These are phyloP conservation scores for Gari tellinella DNA, from an alignment of 2,888 invertebrate species.

Conservation along the genomic window DNA sequence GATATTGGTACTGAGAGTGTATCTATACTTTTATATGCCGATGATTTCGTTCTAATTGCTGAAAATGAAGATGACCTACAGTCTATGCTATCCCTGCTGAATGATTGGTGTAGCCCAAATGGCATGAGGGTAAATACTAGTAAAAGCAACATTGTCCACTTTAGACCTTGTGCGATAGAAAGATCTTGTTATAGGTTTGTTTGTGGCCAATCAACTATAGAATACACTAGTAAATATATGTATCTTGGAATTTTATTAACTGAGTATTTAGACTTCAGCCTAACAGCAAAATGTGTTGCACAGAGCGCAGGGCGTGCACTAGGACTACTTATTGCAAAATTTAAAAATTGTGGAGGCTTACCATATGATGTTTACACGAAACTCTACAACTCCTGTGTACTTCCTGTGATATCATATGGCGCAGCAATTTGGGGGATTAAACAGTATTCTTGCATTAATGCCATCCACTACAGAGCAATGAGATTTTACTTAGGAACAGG, in stretches of 20 bases:
- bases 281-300: conserved; percentile 17
- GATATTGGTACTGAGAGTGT: conserved; percentile 9
- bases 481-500: conserved; percentile 28
- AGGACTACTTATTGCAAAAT: conserved; percentile 29
- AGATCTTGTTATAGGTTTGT: conserved; percentile 6
- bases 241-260: conserved; percentile 22
- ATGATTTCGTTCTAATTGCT: conserved; percentile 26
- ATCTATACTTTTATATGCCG: conserved; percentile 30
- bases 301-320: conserved; percentile 30
- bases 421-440: conserved; percentile 31
- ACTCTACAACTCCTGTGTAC: conserved; percentile 24
- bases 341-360: conserved; percentile 18
- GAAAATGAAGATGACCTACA: conserved; percentile 40
- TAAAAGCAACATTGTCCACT: conserved; percentile 34
- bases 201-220: conserved; percentile 13
- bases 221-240: not conserved
- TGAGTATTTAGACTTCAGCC: too few relatives aligned
- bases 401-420: conserved; percentile 21
- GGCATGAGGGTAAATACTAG: conserved; percentile 16
- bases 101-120: conserved; percentile 27
- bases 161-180: conserved; percentile 6
- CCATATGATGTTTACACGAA: conserved; percentile 36
- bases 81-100: conserved; percentile 17
- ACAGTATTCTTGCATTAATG: too few relatives aligned
- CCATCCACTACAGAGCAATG: too few relatives aligned